Percentiles rank a stretch among this genome's conserved stretches.
Conservation (phyloP, 2,888 invertebrate genomes). For the Nudaria mundana region DNA sequence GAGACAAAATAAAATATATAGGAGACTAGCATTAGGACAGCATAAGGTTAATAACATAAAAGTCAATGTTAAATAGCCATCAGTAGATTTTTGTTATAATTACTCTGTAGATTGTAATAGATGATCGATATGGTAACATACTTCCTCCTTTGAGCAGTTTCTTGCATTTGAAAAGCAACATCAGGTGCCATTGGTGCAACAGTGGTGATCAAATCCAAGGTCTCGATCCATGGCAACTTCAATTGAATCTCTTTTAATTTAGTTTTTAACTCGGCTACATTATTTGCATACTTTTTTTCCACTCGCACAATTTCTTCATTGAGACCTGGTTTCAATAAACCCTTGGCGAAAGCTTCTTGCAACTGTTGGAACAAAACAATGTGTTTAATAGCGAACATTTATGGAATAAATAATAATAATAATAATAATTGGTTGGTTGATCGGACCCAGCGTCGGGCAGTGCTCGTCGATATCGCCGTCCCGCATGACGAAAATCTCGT, state of each 20-base stretch:
- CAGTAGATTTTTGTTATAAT: neutral
- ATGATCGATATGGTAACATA: constrained; percentile 34
- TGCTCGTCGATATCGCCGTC: too few relatives aligned
- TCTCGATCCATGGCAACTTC: constrained; percentile 92
- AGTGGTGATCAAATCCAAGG: constrained; percentile 88
- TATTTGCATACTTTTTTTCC: constrained; percentile 84
- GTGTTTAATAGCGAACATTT: too few relatives aligned
- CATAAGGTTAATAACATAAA: too few relatives aligned
- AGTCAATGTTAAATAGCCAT: too few relatives aligned
- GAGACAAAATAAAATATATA: too few relatives aligned
- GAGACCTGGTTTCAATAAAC: constrained; percentile 92
- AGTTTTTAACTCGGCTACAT: constrained; percentile 85
- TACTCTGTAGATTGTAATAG: neutral
- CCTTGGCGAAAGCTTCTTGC: constrained; percentile 93
- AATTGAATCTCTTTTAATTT: constrained; percentile 87
- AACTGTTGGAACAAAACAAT: constrained; percentile 80
- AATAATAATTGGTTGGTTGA: too few relatives aligned
- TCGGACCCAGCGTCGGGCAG: too few relatives aligned
- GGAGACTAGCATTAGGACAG: too few relatives aligned
- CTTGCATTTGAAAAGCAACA: constrained; percentile 87
- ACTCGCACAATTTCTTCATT: constrained; percentile 84
- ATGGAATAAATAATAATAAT: too few relatives aligned
- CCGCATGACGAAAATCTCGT: too few relatives aligned
- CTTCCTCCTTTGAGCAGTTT: constrained; percentile 86
- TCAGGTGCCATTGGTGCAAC: constrained; percentile 93